These are phyloP conservation scores for Ceratina japonica DNA, from an alignment of 1,140 invertebrate species.

Conservation along the genomic window DNA sequence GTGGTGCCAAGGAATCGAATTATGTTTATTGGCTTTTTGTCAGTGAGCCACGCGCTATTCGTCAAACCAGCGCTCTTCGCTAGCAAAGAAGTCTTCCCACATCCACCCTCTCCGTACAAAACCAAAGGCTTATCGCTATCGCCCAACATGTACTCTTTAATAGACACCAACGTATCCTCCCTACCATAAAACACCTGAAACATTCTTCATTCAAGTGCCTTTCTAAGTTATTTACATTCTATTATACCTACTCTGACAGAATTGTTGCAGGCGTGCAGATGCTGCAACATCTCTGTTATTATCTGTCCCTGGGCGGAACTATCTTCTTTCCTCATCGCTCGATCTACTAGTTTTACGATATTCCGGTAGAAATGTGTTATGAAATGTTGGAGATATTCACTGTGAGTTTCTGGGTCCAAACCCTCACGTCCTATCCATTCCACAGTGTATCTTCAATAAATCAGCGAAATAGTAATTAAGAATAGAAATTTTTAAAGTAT, in stretches of 20 bases:
- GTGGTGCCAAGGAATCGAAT: conserved; percentile 97
- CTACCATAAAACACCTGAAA: conserved; percentile 94
- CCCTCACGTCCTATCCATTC: conserved; percentile 98
- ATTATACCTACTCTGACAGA: conserved; percentile 86
- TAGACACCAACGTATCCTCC: conserved; percentile 90
- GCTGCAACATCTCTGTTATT: conserved; percentile 97
- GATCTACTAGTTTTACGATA: conserved; percentile 94
- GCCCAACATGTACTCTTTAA: conserved; percentile 93
- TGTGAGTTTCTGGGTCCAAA: conserved; percentile 94
- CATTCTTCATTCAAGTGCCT: neutral
- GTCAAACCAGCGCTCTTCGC: conserved; percentile 94
- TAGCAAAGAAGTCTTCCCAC: conserved; percentile 97
- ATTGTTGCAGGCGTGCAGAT: conserved; percentile 97
- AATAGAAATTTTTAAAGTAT: conserved; percentile 21
- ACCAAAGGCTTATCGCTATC: conserved; percentile 92
- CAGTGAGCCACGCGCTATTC: conserved; percentile 85
- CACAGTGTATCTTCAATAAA: conserved; percentile 88
- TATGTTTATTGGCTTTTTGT: conserved; percentile 90
- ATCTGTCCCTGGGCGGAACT: conserved; percentile 95
- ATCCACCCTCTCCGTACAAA: conserved; percentile 97
- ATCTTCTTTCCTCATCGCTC: conserved; percentile 97
- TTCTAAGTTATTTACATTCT: neutral
- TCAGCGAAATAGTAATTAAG: neutral
- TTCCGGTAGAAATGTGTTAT: conserved; percentile 97
- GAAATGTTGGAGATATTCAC: conserved; percentile 97